A percentile compares a stretch with the other conserved stretches of the same genome.
Evolutionary conservation across 2,113 vertebrate species (phyloP).

Genomic region (Chinchilla lanigera): DNA sequence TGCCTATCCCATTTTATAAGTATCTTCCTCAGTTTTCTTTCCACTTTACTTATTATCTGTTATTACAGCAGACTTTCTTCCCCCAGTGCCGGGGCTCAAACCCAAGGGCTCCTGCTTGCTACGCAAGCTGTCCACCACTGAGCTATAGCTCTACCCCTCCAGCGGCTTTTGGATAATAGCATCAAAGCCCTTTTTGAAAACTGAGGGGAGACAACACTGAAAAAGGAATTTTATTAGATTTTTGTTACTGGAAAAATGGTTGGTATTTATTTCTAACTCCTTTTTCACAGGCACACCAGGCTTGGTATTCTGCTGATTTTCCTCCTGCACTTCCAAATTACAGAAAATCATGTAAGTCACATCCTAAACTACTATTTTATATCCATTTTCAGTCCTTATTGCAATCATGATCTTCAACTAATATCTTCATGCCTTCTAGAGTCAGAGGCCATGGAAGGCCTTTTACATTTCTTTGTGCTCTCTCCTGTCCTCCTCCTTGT

Average conservation of each 20-base stretch:
- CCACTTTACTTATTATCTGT: not conserved
- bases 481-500: not conserved
- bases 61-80: not conserved
- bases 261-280: not conserved
- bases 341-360: not conserved
- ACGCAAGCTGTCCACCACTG: not conserved
- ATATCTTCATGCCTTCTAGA: not conserved
- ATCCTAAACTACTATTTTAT: not conserved
- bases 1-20: not conserved
- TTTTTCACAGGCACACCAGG: slow-evolving; percentile 67
- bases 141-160: not conserved
- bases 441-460: not conserved
- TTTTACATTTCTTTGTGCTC: not conserved
- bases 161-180: not conserved
- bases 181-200: not conserved
- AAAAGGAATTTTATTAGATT: not conserved
- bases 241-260: not conserved
- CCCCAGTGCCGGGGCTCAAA: not conserved
- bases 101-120: not conserved
- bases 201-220: not conserved
- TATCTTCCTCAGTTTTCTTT: not conserved
- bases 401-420: not conserved
- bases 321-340: not conserved
- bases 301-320: slow-evolving; percentile 12
- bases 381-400: not conserved